Conservation (phyloP, 2,888 invertebrate genomes). For the Drosophila pegasa region DNA sequence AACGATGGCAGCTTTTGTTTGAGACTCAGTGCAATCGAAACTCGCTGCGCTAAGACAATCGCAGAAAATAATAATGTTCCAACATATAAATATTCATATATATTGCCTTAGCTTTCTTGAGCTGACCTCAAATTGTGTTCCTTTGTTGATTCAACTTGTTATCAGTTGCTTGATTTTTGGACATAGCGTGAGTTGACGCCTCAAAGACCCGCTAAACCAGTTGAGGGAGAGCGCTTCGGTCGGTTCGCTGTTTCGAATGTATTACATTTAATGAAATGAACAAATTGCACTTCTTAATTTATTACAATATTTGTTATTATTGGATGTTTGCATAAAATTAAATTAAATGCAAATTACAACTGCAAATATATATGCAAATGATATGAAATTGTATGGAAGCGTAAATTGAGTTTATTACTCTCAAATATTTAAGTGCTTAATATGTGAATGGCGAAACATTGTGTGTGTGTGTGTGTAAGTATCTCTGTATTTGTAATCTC, state of each 20-base stretch:
- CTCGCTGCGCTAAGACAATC: too few species aligned
- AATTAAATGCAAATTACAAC: slow-evolving; percentile 64
- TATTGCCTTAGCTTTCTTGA: too few species aligned
- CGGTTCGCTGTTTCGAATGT: slow-evolving; percentile 25
- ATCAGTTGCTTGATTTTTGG: too few species aligned
- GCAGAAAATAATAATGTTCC: too few species aligned
- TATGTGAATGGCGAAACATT: slow-evolving; percentile 28
- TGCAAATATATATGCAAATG: slow-evolving; percentile 28
- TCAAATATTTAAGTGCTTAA: slow-evolving; percentile 27
- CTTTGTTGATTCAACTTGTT: too few species aligned
- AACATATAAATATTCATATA: too few species aligned
- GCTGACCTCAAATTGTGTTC: too few species aligned
- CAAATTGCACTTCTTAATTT: slow-evolving; percentile 35
- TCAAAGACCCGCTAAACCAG: too few species aligned
- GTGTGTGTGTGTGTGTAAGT: background rate
- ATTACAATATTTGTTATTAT: slow-evolving; percentile 41
- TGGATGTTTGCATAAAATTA: slow-evolving; percentile 48
- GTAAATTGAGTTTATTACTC: slow-evolving; percentile 54
- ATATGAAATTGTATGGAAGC: slow-evolving; percentile 23
- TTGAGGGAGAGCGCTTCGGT: background rate
- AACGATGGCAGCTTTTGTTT: too few species aligned
- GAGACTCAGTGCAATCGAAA: too few species aligned
- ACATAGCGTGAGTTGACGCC: too few species aligned
- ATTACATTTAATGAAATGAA: slow-evolving; percentile 56
- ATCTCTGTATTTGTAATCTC: background rate